Evolutionary conservation across 2,113 vertebrate species (phyloP).

Genomic region (Onychorhynchus coronatus): DNA sequence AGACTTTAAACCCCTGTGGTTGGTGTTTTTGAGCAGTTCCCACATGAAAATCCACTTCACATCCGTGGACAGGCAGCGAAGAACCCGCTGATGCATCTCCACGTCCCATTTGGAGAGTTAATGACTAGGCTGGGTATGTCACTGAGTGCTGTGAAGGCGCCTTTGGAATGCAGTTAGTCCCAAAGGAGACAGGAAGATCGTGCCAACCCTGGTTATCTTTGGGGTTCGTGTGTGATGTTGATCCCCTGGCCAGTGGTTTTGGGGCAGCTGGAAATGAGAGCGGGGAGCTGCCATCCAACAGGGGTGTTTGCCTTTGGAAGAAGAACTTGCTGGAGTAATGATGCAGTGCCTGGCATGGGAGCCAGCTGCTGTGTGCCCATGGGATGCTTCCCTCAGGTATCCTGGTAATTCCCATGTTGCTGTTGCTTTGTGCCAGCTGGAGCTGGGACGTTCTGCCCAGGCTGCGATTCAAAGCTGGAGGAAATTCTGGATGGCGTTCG

Average conservation of each 20-base stretch:
- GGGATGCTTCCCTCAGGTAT: neutral
- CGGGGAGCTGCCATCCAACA: neutral
- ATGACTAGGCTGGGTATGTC: too few relatives aligned
- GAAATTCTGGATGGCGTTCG: neutral
- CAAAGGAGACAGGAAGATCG: neutral
- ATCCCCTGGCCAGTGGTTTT: neutral
- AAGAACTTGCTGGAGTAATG: neutral
- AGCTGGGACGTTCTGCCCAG: neutral
- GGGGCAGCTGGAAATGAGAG: neutral
- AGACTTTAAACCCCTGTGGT: neutral
- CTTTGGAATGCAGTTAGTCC: neutral
- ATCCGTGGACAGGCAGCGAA: accelerated
- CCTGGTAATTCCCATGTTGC: neutral
- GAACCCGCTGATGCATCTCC: neutral
- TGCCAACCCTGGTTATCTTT: neutral
- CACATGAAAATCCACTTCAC: accelerated
- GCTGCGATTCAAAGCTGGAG: neutral
- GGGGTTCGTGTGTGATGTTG: neutral
- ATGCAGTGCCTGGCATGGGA: neutral
- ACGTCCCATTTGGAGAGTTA: neutral
- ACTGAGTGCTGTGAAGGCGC: neutral
- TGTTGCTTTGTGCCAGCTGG: neutral
- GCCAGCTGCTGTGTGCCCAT: neutral
- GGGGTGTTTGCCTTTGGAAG: neutral
- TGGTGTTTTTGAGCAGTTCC: neutral